phyloP scores from a whole-genome alignment of 1,140 invertebrate genomes.

The Atopsyche davidsoni region DNA sequence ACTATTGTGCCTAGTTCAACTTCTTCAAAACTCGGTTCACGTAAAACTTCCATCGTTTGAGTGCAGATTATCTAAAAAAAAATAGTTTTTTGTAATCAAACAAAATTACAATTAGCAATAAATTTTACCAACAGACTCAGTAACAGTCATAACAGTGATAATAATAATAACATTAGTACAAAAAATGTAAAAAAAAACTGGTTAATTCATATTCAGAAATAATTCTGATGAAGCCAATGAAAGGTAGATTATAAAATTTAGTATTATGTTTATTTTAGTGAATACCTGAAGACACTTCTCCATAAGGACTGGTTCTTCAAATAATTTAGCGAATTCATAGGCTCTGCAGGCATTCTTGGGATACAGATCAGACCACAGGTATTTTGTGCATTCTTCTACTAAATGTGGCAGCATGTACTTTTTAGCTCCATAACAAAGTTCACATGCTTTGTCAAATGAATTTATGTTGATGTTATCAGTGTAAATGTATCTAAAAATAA shows the following conservation, averaged over 20 bases:
- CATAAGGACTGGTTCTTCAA: slow-evolving; percentile 73
- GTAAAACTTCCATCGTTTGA: slow-evolving; percentile 68
- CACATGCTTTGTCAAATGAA: slow-evolving; percentile 77
- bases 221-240: not conserved
- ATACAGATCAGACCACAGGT: slow-evolving; percentile 70
- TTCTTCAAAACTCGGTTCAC: slow-evolving; percentile 68
- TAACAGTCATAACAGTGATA: not conserved
- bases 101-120: not conserved
- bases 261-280: too few relatives aligned
- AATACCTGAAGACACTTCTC: slow-evolving; percentile 69
- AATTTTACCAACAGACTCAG: not conserved
- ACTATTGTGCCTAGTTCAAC: slow-evolving; percentile 66
- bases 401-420: slow-evolving; percentile 81
- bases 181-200: slow-evolving; percentile 2
- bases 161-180: too few relatives aligned
- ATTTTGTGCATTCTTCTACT: slow-evolving; percentile 73
- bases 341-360: slow-evolving; percentile 74
- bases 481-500: slow-evolving; percentile 66
- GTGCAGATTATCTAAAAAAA: slow-evolving; percentile 60
- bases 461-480: slow-evolving; percentile 70
- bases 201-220: not conserved
- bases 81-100: slow-evolving; percentile 7
- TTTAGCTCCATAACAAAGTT: slow-evolving; percentile 79
- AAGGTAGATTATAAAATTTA: not conserved
- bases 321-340: slow-evolving; percentile 78